Evolutionary conservation across 2,113 vertebrate genomes (phyloP), one percentile per base, ranked within the genome.

Genomic region (Laticauda colubrina): DNA sequence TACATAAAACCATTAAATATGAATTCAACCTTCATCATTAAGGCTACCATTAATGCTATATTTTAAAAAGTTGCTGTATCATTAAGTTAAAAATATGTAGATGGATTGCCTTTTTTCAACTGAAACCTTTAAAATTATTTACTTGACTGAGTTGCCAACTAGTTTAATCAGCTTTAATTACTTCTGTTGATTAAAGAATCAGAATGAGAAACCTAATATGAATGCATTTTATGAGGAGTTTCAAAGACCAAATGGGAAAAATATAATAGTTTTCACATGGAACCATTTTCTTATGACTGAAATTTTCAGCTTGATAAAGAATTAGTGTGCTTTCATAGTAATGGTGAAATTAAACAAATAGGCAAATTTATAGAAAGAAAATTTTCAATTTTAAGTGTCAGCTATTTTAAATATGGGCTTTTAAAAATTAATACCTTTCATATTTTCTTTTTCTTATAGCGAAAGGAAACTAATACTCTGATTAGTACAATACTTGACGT

Each of bases 401-500:
- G 23, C 43, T n/a, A 54, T 48, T 81, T 88, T 81, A 12, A 93
- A 45, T 55, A 51, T 18, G 21, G 24, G 75, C 8, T 43, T 1
- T 48, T 90, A 39, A 90, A 88, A 54, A 89, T 39, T n/a, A 57
- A 43, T 57, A 43, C 39, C 7, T 54, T 90, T 64, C 34, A 87
- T 91, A 45, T 10, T n/a, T 29, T 87, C 26, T 55, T 92, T 3
- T n/a, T 90, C 11, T 92, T 59, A 34, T 81, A 98, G 97, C 96
- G 97, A 26, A 97, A 98, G 94, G 98, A 98, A 96, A 98, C 98
- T 34, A 94, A 93, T 94, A 98, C 94, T 24, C 94, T 98, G 21
- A 97, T 98, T 91, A 97, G 92, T 96, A 97, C 97, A 94, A 98
- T 98, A 91, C 94, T 98, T 94, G 97, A 98, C 81, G 96, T 98